Conservation (phyloP, 2,113 vertebrate species). For the Pedionomus torquatus region DNA sequence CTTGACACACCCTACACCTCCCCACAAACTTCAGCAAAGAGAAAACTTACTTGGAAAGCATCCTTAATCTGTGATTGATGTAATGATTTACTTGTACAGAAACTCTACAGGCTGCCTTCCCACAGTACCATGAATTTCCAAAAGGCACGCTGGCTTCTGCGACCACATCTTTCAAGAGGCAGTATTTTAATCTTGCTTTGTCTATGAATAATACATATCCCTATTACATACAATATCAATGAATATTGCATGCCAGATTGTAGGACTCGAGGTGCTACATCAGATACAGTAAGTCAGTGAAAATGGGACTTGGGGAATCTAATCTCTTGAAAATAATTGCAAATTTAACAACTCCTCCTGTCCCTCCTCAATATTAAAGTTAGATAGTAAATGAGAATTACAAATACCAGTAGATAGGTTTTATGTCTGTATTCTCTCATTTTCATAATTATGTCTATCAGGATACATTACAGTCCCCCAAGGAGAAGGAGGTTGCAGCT, state of each 20-base stretch:
- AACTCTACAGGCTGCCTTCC: not conserved
- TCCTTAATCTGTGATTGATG: not conserved
- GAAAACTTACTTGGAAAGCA: not conserved
- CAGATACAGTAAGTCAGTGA: not conserved
- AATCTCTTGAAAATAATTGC: not conserved
- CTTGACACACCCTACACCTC: not conserved
- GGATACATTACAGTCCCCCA: not conserved
- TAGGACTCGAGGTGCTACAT: not conserved
- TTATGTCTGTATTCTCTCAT: not conserved
- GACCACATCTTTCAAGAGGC: not conserved
- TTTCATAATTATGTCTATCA: not conserved
- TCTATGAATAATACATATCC: not conserved
- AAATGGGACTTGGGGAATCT: not conserved
- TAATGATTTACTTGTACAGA: not conserved
- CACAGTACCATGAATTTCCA: not conserved
- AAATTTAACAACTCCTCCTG: not conserved
- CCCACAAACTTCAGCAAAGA: not conserved
- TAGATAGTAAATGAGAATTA: not conserved
- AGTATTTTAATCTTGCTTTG: not conserved
- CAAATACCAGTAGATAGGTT: not conserved
- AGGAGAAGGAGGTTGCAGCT: not conserved
- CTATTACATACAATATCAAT: not conserved
- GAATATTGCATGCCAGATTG: not conserved
- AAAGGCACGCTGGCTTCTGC: not conserved
- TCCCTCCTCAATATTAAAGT: not conserved